These are phyloP conservation scores for Berghia stephanieae DNA, from an alignment of 1,140 invertebrate genomes.

Conservation along the genomic window DNA sequence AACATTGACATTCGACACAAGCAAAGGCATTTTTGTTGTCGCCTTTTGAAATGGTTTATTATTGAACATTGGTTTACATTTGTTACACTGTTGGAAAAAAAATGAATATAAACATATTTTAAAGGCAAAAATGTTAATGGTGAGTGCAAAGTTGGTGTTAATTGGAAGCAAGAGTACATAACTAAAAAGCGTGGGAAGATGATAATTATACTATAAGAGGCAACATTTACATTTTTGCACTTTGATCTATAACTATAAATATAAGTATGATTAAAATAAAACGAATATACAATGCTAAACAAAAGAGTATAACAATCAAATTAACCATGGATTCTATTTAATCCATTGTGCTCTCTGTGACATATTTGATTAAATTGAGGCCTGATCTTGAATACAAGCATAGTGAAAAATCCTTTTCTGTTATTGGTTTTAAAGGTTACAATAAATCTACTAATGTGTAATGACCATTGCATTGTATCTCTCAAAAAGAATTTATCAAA, in stretches of 20 bases:
- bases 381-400: too few species aligned
- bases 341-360: too few species aligned
- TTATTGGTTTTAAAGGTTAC: too few species aligned
- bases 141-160: neutral
- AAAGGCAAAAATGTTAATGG: neutral
- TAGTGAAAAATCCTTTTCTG: too few species aligned
- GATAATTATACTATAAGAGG: neutral
- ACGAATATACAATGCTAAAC: neutral
- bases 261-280: neutral
- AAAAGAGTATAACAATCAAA: too few species aligned
- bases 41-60: slow-evolving; percentile 60
- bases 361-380: too few species aligned
- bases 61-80: slow-evolving; percentile 62
- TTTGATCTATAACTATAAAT: neutral
- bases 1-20: slow-evolving; percentile 60
- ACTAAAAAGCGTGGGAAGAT: neutral
- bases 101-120: slow-evolving; percentile 23
- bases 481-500: too few species aligned
- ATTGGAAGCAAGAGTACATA: neutral
- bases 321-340: too few species aligned
- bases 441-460: too few species aligned
- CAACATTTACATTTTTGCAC: too few species aligned
- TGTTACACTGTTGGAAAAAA: slow-evolving; percentile 61
- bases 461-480: too few species aligned
- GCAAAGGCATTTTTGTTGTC: slow-evolving; percentile 50